phyloP scores from a whole-genome alignment of 2,888 invertebrate genomes.

The Chalcosyrphus nemorum region DNA sequence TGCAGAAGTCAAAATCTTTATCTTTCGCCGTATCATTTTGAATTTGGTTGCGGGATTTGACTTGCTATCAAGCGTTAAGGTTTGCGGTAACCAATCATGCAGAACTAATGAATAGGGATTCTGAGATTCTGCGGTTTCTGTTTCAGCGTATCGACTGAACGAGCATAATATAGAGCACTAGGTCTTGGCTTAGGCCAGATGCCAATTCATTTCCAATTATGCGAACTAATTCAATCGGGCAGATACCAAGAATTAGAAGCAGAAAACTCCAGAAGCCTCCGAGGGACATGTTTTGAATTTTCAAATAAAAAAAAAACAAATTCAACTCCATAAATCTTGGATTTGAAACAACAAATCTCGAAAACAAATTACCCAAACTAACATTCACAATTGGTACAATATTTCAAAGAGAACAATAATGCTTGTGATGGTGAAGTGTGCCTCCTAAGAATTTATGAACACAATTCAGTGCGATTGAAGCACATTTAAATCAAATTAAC shows the following conservation, averaged over 20 bases:
- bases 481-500: conserved; percentile 56
- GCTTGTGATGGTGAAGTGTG: not conserved
- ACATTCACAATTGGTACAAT: conserved; percentile 27
- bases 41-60: conserved; percentile 52
- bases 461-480: conserved; percentile 42
- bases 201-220: conserved; percentile 59
- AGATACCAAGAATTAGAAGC: conserved; percentile 50
- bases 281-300: conserved; percentile 1
- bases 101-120: conserved; percentile 63
- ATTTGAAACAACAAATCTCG: not conserved
- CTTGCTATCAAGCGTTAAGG: conserved; percentile 61
- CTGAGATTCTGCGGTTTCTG: conserved; percentile 60
- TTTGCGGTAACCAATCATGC: conserved; percentile 68
- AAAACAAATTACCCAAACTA: conserved; percentile 14
- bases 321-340: conserved; percentile 9
- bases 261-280: conserved; percentile 41
- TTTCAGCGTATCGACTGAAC: conserved; percentile 25
- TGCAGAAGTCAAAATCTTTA: conserved; percentile 67
- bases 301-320: not conserved
- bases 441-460: conserved; percentile 36
- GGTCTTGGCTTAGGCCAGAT: conserved; percentile 26
- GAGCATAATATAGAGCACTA: conserved; percentile 11
- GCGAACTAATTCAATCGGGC: conserved; percentile 58
- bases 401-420: conserved; percentile 15
- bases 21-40: conserved; percentile 53